Evolutionary conservation across 2,113 vertebrate species (phyloP), one percentile per base, ranked within the genome.

Genomic region (Cynoglossus semilaevis): DNA sequence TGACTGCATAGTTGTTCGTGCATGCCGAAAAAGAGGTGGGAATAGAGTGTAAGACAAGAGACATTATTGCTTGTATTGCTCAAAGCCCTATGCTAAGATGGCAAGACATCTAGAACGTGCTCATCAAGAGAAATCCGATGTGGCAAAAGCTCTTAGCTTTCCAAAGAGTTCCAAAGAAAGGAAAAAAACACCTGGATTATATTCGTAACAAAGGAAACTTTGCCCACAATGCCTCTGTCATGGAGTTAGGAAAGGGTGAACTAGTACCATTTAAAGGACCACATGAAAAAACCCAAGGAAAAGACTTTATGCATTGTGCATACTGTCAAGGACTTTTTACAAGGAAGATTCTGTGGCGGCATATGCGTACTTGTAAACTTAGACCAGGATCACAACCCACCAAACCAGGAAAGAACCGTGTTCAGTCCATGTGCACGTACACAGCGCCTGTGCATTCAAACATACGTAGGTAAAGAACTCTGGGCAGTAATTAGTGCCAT

Each of bases 171-270:
- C 74, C 7, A 72, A 69, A 29, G 46, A 80, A 47, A 69, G 74
- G n/a, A 66, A 76, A 62, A 29, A 34, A 16, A 18, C 55, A 57
- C 6, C 18, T 75, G 0, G 40, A 80, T 58, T 60, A 62, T 44
- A 67, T 82, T 46, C 34, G 50, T 12, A 77, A 77, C n/a, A 65
- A 15, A 72, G 75, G 70, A 48, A 79, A 81, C 38, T 80, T 48
- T 58, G 46, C 40, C 35, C 76, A 80, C 70, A 78, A 74, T 67
- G 58, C 76, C 18, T 16, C 40, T 38, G 64, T 82, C 15, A 68
- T 81, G n/a, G n/a, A 45, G 43, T 16, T 15, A 16, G n/a, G n/a
- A 9, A 15, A 45, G n/a, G 43, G 43, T 1, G 6, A 45, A 45
- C 43, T 45, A 5, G n/a, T 45, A 7, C n/a, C 43, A 16, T 16